Conservation (phyloP, 2,113 vertebrate species). For the Acrocephalus kingi region DNA sequence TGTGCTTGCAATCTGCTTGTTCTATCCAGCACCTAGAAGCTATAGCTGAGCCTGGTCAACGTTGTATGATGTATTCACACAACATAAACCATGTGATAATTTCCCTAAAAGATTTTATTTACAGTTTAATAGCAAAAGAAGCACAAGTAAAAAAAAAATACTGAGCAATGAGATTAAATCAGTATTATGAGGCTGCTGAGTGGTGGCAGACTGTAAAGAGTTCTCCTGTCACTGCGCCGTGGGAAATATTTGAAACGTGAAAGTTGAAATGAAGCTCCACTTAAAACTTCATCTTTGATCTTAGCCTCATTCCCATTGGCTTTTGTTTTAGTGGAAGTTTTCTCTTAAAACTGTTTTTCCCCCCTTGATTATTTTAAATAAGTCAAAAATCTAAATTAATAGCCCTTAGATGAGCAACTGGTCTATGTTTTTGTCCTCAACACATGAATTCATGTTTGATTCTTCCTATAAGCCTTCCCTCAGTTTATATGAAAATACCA, state of each 20-base stretch:
- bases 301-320: not conserved
- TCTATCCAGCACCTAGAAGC: not conserved
- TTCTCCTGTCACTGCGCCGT: not conserved
- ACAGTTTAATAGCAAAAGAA: not conserved
- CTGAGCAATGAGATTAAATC: not conserved
- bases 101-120: not conserved
- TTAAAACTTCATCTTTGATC: not conserved
- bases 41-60: not conserved
- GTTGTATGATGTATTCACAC: not conserved
- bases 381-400: not conserved
- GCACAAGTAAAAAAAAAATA: not conserved
- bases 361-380: not conserved
- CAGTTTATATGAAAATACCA: not conserved
- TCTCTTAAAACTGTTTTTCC: not conserved
- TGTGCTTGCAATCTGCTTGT: not conserved
- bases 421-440: not conserved
- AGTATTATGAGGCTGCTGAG: not conserved
- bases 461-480: not conserved
- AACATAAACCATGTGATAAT: not conserved
- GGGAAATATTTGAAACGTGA: not conserved
- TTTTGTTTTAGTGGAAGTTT: not conserved
- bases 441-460: not conserved
- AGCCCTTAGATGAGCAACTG: not conserved
- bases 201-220: not conserved
- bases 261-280: not conserved